phyloP scores from a whole-genome alignment of 2,797 vertebrate species.

The Ataeniobius toweri region DNA sequence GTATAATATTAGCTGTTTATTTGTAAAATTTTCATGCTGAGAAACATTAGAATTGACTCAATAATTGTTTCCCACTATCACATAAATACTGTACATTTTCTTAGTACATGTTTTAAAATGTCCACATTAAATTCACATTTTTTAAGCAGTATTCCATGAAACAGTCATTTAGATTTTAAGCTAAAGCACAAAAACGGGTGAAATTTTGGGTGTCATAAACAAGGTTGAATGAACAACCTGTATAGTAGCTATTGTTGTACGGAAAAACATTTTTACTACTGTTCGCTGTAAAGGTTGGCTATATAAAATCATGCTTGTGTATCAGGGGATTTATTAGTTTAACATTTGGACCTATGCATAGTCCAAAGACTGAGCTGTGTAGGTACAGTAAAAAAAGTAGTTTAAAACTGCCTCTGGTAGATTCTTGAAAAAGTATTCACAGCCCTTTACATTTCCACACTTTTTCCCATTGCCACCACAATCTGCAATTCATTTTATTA shows the following conservation, averaged over 20 bases:
- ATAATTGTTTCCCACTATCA: not conserved
- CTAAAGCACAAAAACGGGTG: not conserved
- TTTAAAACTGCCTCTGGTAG: not conserved
- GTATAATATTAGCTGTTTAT: not conserved
- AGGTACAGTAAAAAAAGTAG: not conserved
- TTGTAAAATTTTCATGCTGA: not conserved
- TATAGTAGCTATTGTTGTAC: not conserved
- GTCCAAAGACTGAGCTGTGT: not conserved
- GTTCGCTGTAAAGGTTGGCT: not conserved
- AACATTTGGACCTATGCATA: conserved; percentile 6
- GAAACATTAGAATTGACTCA: not conserved
- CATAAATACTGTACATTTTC: not conserved
- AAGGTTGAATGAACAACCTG: not conserved
- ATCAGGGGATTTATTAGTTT: conserved; percentile 5
- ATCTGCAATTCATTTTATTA: not conserved
- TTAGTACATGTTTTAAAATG: not conserved
- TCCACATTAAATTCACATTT: not conserved
- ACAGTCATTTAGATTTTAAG: not conserved
- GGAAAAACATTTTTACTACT: not conserved
- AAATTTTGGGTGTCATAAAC: not conserved
- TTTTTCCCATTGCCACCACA: not conserved
- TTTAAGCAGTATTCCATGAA: not conserved
- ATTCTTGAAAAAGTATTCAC: not conserved
- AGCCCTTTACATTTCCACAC: not conserved
- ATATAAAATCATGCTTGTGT: not conserved